Base-by-base conservation (phyloP, 2,888 invertebrate species). In the Physocephala rufipes region DNA sequence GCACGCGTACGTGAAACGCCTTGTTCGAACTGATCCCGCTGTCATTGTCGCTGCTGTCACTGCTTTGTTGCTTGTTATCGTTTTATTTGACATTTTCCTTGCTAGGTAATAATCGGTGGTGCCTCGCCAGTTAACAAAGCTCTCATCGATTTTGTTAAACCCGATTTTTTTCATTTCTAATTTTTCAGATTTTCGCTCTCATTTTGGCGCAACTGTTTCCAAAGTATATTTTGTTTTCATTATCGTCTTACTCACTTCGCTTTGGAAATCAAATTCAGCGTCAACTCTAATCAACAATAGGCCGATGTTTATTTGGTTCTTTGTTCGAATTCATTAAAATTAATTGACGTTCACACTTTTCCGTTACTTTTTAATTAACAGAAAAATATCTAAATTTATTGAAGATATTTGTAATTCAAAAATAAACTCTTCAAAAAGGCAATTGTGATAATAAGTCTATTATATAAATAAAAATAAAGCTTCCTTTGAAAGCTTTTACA, bases 1-100 rank as follows among this genome's bases (percentile, higher is more conserved):
- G 62, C 71, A 71, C 73, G 73, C 73, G 68, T 73, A 67, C 66
- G 71, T 71, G 65, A 65, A 53, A 71, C 65, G 71, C 71, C 71
- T 68, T 28, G 47, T 30, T 49, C 28, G 53, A 28, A 19, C 19
- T 30, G 26, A n/a, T n/a, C 2, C 36, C 24, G 51, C 55, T n/a
- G 30, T 21, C 15, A n/a, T n/a, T 49, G 15, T 19, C 12, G 28
- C 2, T 19, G 28, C n/a, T 63, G 45, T 63, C 26, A 24, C 47
- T 45, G 47, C n/a, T 28, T 7, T 61, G 26, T n/a, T 36, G 4
- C 36, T 26, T 26, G 3, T n/a, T 49, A n/a, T 49, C 16, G 49
- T 19, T 62, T 19, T n/a, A 15, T 43, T 19, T 19, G 43, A 21
- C 9, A 21, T 51, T 3, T 15, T n/a, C 21, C 19, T 47, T 12